A percentile compares a stretch with the other conserved stretches of the same genome.
Conservation (phyloP, 1,140 invertebrate species). For the Galleria mellonella region DNA sequence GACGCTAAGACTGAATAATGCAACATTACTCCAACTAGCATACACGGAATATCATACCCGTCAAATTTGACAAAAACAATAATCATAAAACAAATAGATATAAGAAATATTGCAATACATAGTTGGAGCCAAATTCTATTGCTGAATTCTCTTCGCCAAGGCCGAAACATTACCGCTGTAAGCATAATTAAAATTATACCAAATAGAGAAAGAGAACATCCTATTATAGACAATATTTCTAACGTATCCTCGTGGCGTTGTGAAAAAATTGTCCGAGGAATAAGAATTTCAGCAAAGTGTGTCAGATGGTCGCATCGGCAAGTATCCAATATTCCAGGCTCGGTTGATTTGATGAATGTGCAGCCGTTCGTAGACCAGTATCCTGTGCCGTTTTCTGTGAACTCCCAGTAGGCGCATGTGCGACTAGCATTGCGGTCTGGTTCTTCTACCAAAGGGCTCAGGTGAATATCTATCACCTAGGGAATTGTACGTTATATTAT, state of each 20-base stretch:
- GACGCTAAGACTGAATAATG: constrained; percentile 68
- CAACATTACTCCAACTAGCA: constrained; percentile 53
- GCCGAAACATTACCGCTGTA: constrained; percentile 60
- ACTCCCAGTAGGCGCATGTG: constrained; percentile 67
- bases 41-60: constrained; percentile 39
- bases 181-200: constrained; percentile 57
- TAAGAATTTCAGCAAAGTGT: constrained; percentile 69
- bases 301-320: constrained; percentile 71
- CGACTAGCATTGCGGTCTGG: constrained; percentile 40
- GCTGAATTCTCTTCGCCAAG: constrained; percentile 67
- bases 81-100: constrained; percentile 52
- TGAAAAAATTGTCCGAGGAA: constrained; percentile 41
- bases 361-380: constrained; percentile 65
- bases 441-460: constrained; percentile 27
- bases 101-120: constrained; percentile 53
- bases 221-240: constrained; percentile 56
- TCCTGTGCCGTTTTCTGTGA: constrained; percentile 33
- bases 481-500: neutral
- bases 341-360: constrained; percentile 35
- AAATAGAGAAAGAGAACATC: constrained; percentile 62
- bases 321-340: constrained; percentile 42
- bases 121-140: constrained; percentile 73
- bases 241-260: constrained; percentile 40
- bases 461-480: constrained; percentile 60
- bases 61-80: constrained; percentile 46